Evolutionary conservation across 2,797 vertebrate genomes (phyloP), one percentile per base, ranked within the genome.

Genomic region (Antennarius maculatus): DNA sequence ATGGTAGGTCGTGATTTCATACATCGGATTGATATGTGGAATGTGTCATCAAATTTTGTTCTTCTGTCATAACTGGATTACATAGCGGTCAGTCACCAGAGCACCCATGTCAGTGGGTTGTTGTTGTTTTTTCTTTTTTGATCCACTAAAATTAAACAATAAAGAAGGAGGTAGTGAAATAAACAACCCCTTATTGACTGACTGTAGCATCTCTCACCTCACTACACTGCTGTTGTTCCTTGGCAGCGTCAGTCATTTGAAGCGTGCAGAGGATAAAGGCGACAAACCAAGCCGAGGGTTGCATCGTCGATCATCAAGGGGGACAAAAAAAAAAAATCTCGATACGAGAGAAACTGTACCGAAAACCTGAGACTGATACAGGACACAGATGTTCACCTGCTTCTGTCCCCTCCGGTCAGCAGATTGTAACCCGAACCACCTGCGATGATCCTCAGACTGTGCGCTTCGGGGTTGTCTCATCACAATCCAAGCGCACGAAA

Each of bases 161-260:
- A 54, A 54, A 15, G 13, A 16, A 6, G 34, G 0, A 18, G 2
- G 14, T 17, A 14, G 16, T 17, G n/a, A 53, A 28, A 68, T 1
- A 43, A 10, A 17, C n/a, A 49, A 16, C 16, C 23, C 3, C 12
- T 23, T 15, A 47, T 15, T 48, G 75, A 70, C 66, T 43, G 28
- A 11, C 1, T 16, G 63, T 64, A 54, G 58, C 73, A 65, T 82
- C 54, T 87, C 91, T 94, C 88, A 95, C 93, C 92, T 93, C 93
- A 7, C 29, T 80, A 63, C 94, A 95, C 75, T 60, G 86, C 27
- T 79, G 91, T 77, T 86, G 82, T 78, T 71, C 90, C 48, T 43
- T 66, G 42, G 73, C 67, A 59, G 74, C 79, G 60, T 79, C 83
- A 58, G 66, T 80, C 71, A 71, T 28, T 58, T 39, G 79, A 73